Evolutionary conservation across 2,888 invertebrate genomes (phyloP).

Genomic region (Tolmerus cingulatus): DNA sequence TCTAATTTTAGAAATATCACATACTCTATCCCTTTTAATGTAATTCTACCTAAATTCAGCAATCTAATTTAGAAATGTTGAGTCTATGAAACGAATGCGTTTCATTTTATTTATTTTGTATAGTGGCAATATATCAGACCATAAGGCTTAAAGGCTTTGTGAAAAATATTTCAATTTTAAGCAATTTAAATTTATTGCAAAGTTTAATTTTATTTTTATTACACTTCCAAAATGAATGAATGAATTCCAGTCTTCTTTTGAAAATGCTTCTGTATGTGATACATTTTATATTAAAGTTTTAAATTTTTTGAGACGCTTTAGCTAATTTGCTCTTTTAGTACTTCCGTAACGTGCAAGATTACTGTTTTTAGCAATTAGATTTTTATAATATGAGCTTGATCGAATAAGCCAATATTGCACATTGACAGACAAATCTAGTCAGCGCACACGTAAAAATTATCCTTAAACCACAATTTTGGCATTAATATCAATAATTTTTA

Average conservation of each 20-base stretch:
- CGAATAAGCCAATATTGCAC: too few relatives aligned
- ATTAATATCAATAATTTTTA: too few relatives aligned
- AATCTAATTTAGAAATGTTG: background rate
- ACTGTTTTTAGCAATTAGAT: too few relatives aligned
- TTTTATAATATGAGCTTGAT: too few relatives aligned
- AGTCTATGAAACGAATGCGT: background rate
- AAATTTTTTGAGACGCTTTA: too few relatives aligned
- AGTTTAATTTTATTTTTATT: background rate
- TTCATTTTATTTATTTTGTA: background rate
- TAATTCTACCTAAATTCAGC: background rate
- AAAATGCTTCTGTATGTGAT: too few relatives aligned
- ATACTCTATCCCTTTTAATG: background rate
- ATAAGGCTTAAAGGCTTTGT: background rate
- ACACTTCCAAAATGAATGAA: background rate
- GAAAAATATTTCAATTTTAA: background rate
- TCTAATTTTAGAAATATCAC: background rate
- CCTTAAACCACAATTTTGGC: too few relatives aligned
- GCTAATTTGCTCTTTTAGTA: too few relatives aligned
- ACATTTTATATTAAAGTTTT: too few relatives aligned
- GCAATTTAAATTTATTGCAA: background rate
- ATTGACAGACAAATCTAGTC: too few relatives aligned
- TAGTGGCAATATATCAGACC: background rate
- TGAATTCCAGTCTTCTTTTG: background rate
- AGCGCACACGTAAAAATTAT: too few relatives aligned
- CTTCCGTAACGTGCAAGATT: too few relatives aligned